Percentiles rank a stretch among this genome's conserved stretches.
Conservation (phyloP, 2,888 invertebrate genomes). For the Cephus pygmeus region DNA sequence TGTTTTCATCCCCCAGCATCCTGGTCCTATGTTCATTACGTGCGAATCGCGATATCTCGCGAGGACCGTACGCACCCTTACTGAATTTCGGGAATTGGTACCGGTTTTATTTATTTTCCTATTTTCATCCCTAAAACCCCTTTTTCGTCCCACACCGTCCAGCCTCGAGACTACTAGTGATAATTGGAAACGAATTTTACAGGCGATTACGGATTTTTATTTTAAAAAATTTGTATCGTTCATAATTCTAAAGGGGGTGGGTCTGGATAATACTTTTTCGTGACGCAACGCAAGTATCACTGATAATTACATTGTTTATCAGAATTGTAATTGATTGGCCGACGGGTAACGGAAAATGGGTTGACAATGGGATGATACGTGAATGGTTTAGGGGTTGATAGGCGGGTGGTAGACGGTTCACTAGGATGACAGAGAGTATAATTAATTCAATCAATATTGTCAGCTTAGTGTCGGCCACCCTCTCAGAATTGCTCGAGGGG, state of each 20-base stretch:
- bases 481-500: slow-evolving; percentile 8
- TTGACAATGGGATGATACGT: neutral
- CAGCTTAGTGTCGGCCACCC: slow-evolving; percentile 21
- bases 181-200: neutral
- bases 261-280: neutral
- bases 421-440: slow-evolving; percentile 10
- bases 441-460: slow-evolving; percentile 31
- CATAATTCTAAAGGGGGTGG: no score
- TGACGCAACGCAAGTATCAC: neutral
- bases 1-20: slow-evolving; percentile 10
- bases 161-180: neutral
- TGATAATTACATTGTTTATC: neutral
- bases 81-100: neutral
- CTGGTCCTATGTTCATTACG: slow-evolving; percentile 38
- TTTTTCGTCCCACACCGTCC: neutral
- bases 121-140: neutral
- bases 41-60: slow-evolving; percentile 44
- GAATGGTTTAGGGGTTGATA: neutral
- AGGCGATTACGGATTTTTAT: no score
- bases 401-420: neutral
- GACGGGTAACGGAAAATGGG: neutral
- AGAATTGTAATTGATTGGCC: neutral
- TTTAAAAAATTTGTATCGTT: no score
- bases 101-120: neutral
- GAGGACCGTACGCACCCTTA: slow-evolving; percentile 14